These are phyloP conservation scores for Sebastes taczanowskii DNA, from an alignment of 2,797 vertebrate genomes.

Conservation along the genomic window DNA sequence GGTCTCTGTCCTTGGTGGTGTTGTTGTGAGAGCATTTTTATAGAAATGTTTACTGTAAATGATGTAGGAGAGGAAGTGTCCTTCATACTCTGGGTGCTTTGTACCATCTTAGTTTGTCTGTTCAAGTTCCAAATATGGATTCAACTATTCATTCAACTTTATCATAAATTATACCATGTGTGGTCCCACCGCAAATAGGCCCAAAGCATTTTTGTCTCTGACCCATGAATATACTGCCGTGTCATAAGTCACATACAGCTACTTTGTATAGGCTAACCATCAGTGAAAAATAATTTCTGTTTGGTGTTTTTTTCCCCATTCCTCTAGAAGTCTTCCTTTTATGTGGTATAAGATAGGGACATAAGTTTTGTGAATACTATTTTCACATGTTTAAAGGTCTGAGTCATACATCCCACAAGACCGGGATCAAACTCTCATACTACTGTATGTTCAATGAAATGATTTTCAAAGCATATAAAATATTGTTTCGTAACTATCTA, in stretches of 20 bases:
- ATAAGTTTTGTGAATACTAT: background rate
- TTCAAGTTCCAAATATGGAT: background rate
- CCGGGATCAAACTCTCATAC: too few relatives aligned
- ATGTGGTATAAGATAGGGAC: background rate
- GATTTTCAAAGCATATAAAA: background rate
- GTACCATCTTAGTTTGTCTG: background rate
- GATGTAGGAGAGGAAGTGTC: background rate
- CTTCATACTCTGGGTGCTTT: background rate
- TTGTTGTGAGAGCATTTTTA: background rate
- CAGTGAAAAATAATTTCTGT: background rate
- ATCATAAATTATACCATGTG: constrained; percentile 22
- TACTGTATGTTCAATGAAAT: background rate
- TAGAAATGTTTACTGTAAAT: background rate
- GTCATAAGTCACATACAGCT: background rate
- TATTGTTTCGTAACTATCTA: background rate
- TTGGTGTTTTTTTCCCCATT: background rate
- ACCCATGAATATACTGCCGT: constrained; percentile 3
- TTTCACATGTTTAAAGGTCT: background rate
- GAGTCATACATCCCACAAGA: background rate
- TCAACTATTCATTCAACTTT: constrained; percentile 7
- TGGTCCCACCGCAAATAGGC: background rate
- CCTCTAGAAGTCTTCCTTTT: background rate
- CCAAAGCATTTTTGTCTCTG: constrained; percentile 10
- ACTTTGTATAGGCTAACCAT: constrained; percentile 21
- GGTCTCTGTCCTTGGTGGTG: background rate